phyloP scores from a whole-genome alignment of 35 echinoderm and acorn worm genomes.

The Heliocidaris erythrogramma region DNA sequence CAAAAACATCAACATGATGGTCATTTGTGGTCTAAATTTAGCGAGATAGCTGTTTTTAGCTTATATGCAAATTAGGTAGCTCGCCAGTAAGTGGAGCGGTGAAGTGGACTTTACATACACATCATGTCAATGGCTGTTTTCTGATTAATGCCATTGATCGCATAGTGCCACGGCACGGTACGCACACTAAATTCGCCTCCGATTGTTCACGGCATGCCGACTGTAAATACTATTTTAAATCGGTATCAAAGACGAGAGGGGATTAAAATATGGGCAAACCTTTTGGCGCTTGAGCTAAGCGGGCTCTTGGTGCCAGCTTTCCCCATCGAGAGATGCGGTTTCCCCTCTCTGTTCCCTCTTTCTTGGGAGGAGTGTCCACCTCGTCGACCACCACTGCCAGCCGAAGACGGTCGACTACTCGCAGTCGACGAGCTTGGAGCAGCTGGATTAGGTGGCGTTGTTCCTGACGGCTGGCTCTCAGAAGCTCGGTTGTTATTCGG shows the following conservation, averaged over 20 bases:
- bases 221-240: conserved; percentile 45
- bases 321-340: conserved; percentile 37
- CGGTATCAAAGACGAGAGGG: not conserved
- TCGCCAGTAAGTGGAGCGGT: conserved; percentile 60
- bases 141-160: conserved; percentile 53
- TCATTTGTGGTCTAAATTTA: not conserved
- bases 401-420: not conserved
- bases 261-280: conserved; percentile 38
- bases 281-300: conserved; percentile 59
- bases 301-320: conserved; percentile 41
- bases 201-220: conserved; percentile 32
- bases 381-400: conserved; percentile 29
- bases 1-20: conserved; percentile 34
- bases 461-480: not conserved
- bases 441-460: conserved; percentile 14
- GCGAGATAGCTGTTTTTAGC: conserved; percentile 55
- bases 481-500: conserved; percentile 41
- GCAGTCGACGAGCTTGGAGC: conserved; percentile 21
- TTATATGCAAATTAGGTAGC: conserved; percentile 70
- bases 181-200: conserved; percentile 13
- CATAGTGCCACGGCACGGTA: conserved; percentile 40
- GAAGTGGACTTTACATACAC: conserved; percentile 61
- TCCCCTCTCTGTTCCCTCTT: conserved; percentile 21
- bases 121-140: conserved; percentile 52
- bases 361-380: conserved; percentile 25